These are phyloP conservation scores for Peromyscus attwateri DNA, from an alignment of 2,797 vertebrate species.

Conservation along the genomic window DNA sequence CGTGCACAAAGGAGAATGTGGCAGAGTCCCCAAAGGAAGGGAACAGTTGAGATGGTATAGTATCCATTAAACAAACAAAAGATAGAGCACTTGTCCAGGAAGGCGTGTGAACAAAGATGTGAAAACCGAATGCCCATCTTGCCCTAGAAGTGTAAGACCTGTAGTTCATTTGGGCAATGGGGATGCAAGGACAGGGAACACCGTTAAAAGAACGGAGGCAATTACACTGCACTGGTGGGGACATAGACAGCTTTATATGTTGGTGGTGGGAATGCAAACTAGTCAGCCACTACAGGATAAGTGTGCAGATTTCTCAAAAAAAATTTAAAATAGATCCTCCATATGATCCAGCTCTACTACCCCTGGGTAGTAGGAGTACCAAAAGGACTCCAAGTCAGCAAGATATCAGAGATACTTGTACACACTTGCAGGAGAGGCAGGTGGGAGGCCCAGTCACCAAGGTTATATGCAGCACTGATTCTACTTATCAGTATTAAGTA, in stretches of 20 bases:
- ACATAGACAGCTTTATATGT: background rate
- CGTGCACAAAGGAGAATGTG: slow-evolving; percentile 56
- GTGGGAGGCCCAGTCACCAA: background rate
- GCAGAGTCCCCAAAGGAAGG: slow-evolving; percentile 41
- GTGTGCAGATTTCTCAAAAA: background rate
- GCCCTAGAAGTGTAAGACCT: background rate
- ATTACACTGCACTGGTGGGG: background rate
- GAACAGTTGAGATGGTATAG: slow-evolving; percentile 41
- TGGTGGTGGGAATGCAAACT: background rate
- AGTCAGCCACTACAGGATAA: background rate
- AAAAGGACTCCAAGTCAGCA: background rate
- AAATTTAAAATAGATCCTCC: background rate
- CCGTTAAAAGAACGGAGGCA: background rate
- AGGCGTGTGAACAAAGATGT: slow-evolving; percentile 20
- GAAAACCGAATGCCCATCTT: slow-evolving; percentile 7
- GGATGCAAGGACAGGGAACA: background rate
- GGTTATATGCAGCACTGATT: slow-evolving; percentile 7
- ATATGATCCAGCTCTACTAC: background rate
- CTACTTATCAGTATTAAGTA: slow-evolving; percentile 53
- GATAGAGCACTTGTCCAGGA: slow-evolving; percentile 52
- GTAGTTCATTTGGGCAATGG: background rate
- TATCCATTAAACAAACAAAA: slow-evolving; percentile 64
- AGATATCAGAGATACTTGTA: background rate
- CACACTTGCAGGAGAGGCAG: background rate
- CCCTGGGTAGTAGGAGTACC: background rate